Evolutionary conservation across 1,140 invertebrate species (phyloP), one percentile per base, ranked within the genome.

Genomic region (Drosophila dunni): DNA sequence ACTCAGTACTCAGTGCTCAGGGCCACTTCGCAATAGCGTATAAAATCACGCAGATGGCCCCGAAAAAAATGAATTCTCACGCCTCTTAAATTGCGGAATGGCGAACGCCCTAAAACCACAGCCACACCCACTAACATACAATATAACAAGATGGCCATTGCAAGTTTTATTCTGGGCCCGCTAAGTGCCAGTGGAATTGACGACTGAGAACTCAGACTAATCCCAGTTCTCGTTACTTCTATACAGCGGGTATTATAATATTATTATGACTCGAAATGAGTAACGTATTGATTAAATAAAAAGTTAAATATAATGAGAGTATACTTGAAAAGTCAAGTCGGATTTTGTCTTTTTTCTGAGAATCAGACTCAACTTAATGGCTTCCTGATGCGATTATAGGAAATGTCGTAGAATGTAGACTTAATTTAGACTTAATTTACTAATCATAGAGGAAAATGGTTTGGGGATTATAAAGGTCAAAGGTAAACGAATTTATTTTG

Each of bases 11-110:
- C n/a, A n/a, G n/a, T 58, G 82, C 82, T 68, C 40, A 61, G 40
- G 83, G 82, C 71, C 74, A 75, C 63, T 78, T 78, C 64, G 68
- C 78, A 51, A 65, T 72, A 56, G 64, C 56, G 60, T 62, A 64
- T 82, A 62, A 84, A 81, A 79, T 70, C 46, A 56, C 64, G 63
- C 81, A 84, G 81, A 84, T 84, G 81, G 73, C 78, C 73, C 46
- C 48, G 7, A 29, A 36, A 17, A 46, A 48, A 68, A 77, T 17
- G 51, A 29, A n/a, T 46, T 51, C 57, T 63, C 50, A 62, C 63
- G 75, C 71, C 71, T 33, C 48, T 17, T 44, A 50, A 61, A 76
- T 79, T 67, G 58, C 62, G 34, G 20, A 40, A 20, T 38, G n/a
- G 51, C 51, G 34, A 15, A 20, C n/a, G n/a, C 40, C 13, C 36